phyloP scores from a whole-genome alignment of 2,113 vertebrate species.

The Noctilio leporinus region DNA sequence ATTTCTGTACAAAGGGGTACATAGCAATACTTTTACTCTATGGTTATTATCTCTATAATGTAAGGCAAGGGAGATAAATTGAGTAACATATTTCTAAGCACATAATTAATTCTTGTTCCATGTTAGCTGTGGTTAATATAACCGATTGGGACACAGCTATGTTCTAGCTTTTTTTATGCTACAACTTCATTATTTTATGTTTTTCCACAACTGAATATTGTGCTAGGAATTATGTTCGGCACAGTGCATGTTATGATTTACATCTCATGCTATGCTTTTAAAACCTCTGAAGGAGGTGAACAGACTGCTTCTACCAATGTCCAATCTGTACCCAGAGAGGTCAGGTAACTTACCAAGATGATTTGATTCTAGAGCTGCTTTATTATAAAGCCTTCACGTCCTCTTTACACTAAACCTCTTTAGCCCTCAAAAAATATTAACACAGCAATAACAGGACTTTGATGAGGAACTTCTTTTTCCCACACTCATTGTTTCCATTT shows the following conservation, averaged over 20 bases:
- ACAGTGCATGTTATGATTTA: not conserved
- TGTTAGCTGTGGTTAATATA: not conserved
- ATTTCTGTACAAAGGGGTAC: not conserved
- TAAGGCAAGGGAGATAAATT: not conserved
- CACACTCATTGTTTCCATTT: not conserved
- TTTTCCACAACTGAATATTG: not conserved
- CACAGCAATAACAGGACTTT: not conserved
- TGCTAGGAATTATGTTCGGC: not conserved
- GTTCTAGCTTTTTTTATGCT: not conserved
- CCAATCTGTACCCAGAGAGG: not conserved
- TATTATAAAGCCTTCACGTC: not conserved
- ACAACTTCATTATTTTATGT: not conserved
- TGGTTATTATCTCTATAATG: not conserved
- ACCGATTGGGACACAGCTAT: not conserved
- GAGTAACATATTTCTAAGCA: not conserved
- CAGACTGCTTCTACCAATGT: not conserved
- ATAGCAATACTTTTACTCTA: fast-evolving
- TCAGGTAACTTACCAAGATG: not conserved
- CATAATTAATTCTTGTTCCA: not conserved
- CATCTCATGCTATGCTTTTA: not conserved
- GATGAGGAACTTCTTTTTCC: not conserved
- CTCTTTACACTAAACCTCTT: not conserved
- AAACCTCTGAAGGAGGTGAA: not conserved
- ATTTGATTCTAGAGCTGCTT: not conserved
- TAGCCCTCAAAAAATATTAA: not conserved